Conservation (phyloP, 2,797 vertebrate genomes). For the Hippopotamyrus pictus region DNA sequence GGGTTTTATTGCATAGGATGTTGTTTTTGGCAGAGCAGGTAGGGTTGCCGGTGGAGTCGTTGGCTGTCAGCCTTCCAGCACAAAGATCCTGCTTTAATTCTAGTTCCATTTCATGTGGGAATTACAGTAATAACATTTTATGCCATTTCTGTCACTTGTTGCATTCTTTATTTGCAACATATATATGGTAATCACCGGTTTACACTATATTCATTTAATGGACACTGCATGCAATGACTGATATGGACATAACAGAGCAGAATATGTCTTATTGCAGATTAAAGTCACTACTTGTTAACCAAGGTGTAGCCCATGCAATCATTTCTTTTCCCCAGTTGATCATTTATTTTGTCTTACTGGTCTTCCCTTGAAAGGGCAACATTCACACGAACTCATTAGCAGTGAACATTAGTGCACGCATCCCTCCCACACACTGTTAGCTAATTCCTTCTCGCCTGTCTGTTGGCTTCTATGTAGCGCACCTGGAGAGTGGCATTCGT, state of each 20-base stretch:
- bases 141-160: background rate
- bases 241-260: background rate
- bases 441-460: background rate
- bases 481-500: background rate
- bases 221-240: background rate
- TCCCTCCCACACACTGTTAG: background rate
- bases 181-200: background rate
- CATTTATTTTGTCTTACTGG: background rate
- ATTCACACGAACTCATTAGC: background rate
- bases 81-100: background rate
- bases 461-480: background rate
- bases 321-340: background rate
- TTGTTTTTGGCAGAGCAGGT: background rate
- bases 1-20: conserved; percentile 4
- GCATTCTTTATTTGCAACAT: background rate
- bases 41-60: background rate
- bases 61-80: background rate
- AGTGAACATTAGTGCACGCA: background rate
- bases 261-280: background rate
- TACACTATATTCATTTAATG: background rate
- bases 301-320: background rate
- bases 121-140: background rate
- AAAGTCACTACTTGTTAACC: background rate
- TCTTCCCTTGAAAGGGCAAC: background rate
- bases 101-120: background rate